phyloP scores from a whole-genome alignment of 53 echinoderm and acorn worm species.

The Echinometra lucunter region DNA sequence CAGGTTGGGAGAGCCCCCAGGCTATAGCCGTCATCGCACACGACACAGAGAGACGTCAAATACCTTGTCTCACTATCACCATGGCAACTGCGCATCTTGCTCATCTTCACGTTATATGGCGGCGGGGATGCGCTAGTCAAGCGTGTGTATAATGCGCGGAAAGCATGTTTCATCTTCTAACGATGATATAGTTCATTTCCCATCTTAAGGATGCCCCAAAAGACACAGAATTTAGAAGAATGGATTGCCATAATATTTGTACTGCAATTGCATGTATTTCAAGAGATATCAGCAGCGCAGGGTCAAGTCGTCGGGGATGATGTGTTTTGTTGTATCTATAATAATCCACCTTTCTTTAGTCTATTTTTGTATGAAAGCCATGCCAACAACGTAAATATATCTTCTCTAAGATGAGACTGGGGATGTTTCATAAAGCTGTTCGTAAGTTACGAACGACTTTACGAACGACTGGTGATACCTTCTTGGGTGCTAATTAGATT shows the following conservation, averaged over 20 bases:
- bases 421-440: too few relatives aligned
- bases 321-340: background rate
- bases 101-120: background rate
- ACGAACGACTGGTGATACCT: too few relatives aligned
- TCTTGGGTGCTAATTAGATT: too few relatives aligned
- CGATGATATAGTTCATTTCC: background rate
- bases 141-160: background rate
- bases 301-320: background rate
- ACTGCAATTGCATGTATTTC: background rate
- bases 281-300: background rate
- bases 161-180: background rate
- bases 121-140: background rate
- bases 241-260: background rate
- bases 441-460: too few relatives aligned
- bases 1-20: background rate
- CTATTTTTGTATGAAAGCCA: too few relatives aligned
- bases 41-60: constrained; percentile 11
- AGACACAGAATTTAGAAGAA: background rate
- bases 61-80: constrained; percentile 1
- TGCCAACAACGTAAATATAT: too few relatives aligned
- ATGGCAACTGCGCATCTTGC: background rate
- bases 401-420: too few relatives aligned
- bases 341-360: background rate
- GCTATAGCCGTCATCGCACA: background rate
- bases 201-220: background rate